Base-by-base conservation (phyloP, 2,113 vertebrate species). In the Recurvirostra avosetta region DNA sequence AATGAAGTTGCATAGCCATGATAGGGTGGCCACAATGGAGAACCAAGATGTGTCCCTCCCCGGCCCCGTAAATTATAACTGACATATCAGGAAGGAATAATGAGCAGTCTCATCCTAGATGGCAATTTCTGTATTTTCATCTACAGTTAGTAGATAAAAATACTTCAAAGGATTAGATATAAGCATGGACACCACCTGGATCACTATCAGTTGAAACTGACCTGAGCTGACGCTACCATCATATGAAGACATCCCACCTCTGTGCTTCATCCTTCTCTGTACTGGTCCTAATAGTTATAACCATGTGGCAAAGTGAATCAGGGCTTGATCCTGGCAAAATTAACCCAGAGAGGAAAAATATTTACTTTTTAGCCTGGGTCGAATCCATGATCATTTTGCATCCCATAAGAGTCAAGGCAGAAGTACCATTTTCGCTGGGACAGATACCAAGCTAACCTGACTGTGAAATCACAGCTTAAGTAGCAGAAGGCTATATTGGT, bases 21-120 rank as follows among this genome's bases (percentile, higher is more conserved):
- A 53, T 5, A 78, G 20, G 23, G 20, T 15, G 38, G 29, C 7
- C 41, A 27, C 0, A 0, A 26, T n/a, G 21, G 12, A 62, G 12
- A 62, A 38, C 8, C 3, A n/a, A 83, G 17, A 8, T 38, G 27
- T 18, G 32, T 45, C 14, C 11, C 32, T 76, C 32, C 17, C 14
- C 4, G 55, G 20, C 14, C 6, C 40, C 43, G 11, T 55, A 49
- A 85, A n/a, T 80, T 65, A 12, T 29, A 66, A 61, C 12, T 61
- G 40, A 49, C 17, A 1, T n/a, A 11, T 56, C 25, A 53, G 59
- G 38, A 55, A 72, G 25, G 7, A 56, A 49, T 16, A 76, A 78
- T 34, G 25, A 27, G 52, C 40, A 43, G 7, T 19, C 50, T 87
- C 15, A 73, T 38, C 10, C 12, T 63, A 73, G 26, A 43, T 73